These are phyloP conservation scores for Amphipyra tragopoginis DNA, from an alignment of 2,888 invertebrate genomes.

Conservation along the genomic window DNA sequence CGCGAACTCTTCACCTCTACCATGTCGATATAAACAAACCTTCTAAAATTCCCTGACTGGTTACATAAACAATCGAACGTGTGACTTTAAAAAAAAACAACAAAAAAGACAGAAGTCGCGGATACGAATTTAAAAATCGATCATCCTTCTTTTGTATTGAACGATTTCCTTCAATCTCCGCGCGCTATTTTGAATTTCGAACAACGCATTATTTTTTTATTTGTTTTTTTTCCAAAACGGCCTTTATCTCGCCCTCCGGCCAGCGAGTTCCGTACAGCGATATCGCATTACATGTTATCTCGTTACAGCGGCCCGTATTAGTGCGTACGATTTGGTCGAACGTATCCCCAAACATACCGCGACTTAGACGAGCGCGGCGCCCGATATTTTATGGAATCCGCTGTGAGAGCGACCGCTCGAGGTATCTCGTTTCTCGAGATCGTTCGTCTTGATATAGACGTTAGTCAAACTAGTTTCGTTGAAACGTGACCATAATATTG, in stretches of 20 bases:
- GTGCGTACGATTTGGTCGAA: conserved; percentile 61
- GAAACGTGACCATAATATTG: conserved; percentile 85
- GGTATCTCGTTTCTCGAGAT: conserved; percentile 84
- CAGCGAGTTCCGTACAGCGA: conserved; percentile 81
- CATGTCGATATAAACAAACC: conserved; percentile 16
- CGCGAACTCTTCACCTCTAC: conserved; percentile 45
- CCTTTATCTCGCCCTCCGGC: conserved; percentile 84
- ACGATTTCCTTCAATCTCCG: conserved; percentile 75
- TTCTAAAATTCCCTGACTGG: conserved; percentile 5
- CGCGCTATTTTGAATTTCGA: conserved; percentile 85
- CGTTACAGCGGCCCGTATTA: conserved; percentile 80
- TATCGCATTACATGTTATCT: conserved; percentile 87
- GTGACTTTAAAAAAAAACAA: conserved; percentile 27
- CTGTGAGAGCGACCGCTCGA: conserved; percentile 78
- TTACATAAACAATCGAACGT: conserved; percentile 10
- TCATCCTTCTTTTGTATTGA: conserved; percentile 70
- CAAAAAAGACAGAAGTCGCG: conserved; percentile 26
- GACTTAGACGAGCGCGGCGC: conserved; percentile 65
- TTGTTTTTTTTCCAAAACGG: conserved; percentile 79
- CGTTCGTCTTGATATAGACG: conserved; percentile 81
- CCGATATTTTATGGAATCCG: conserved; percentile 82
- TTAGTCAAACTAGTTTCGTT: conserved; percentile 82
- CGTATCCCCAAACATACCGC: conserved; percentile 48
- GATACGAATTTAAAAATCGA: conserved; percentile 61
- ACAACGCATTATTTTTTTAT: conserved; percentile 74